phyloP scores from a whole-genome alignment of 2,888 invertebrate species.

The Coecobrya sp. region DNA sequence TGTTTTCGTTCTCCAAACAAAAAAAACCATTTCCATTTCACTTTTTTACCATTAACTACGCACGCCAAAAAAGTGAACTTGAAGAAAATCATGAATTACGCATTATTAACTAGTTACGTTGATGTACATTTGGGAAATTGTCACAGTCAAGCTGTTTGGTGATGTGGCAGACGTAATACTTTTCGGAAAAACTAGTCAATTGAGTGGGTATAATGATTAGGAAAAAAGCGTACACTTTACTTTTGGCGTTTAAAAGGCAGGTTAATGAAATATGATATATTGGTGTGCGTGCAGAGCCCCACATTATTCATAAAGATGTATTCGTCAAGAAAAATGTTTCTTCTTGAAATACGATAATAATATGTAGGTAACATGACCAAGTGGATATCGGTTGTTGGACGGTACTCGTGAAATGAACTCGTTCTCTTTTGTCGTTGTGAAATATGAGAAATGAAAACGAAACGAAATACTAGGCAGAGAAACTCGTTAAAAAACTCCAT shows the following conservation, averaged over 20 bases:
- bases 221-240: too few relatives aligned
- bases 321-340: too few relatives aligned
- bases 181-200: too few relatives aligned
- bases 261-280: too few relatives aligned
- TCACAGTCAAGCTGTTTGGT: neutral
- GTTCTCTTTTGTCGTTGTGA: neutral
- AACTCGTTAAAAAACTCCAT: constrained; percentile 28
- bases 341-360: too few relatives aligned
- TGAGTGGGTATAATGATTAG: too few relatives aligned
- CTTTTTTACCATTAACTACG: constrained; percentile 15
- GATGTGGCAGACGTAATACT: too few relatives aligned
- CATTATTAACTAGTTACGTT: neutral
- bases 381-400: too few relatives aligned
- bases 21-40: constrained; percentile 29
- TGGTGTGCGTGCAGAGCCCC: too few relatives aligned
- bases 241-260: too few relatives aligned
- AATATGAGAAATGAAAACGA: neutral
- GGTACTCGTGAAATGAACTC: neutral
- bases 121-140: neutral
- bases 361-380: too few relatives aligned
- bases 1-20: neutral
- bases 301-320: too few relatives aligned
- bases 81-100: constrained; percentile 28
- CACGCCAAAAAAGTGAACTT: constrained; percentile 14
- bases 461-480: neutral